Base-by-base conservation (phyloP, 2,113 vertebrate genomes). In the Apteryx owenii region DNA sequence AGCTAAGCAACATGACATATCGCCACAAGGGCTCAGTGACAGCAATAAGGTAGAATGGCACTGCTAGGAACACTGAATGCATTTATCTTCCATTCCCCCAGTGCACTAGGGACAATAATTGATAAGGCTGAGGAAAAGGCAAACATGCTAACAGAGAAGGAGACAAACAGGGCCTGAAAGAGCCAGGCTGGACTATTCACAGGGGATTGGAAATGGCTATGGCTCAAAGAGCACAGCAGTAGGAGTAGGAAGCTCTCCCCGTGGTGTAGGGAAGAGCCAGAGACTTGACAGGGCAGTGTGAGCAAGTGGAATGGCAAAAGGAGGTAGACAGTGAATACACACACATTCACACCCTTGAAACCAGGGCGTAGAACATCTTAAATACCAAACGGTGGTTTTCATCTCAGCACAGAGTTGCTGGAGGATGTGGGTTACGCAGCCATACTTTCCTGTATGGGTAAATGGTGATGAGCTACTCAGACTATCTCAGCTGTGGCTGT, bases 201-300 rank as follows among this genome's bases (percentile, higher is more conserved):
- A 4, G 56, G 15, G 36, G 18, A 36, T 29, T 81, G 73, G 17
- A 40, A 54, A 62, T 0, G 5, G 60, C 73, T 72, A 65, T 56
- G 18, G 42, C 44, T 44, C 1, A 5, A 12, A 46, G 23, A 42
- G 21, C 15, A 36, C 77, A 4, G 5, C 48, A 75, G n/a, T 1
- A 15, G 15, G 65, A 40, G 26, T 28, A 76, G 65, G n/a, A 60
- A 64, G 56, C 7, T 51, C 71, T 42, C 0, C 0, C 3, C 0
- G 1, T 69, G 25, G 50, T 2, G 0, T 36, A 56, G 54, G 38
- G 72, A 86, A 90, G 50, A 21, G 68, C 29, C 1, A 2, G 31
- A 72, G 64, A 10, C 29, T 38, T 33, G 46, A 75, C 0, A 0
- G 42, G 65, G 26, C 3, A 5, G 23, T 2, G 5, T 1, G 6